Evolutionary conservation across 2,888 invertebrate genomes (phyloP), one percentile per base, ranked within the genome.

Genomic region (Catocala nupta): DNA sequence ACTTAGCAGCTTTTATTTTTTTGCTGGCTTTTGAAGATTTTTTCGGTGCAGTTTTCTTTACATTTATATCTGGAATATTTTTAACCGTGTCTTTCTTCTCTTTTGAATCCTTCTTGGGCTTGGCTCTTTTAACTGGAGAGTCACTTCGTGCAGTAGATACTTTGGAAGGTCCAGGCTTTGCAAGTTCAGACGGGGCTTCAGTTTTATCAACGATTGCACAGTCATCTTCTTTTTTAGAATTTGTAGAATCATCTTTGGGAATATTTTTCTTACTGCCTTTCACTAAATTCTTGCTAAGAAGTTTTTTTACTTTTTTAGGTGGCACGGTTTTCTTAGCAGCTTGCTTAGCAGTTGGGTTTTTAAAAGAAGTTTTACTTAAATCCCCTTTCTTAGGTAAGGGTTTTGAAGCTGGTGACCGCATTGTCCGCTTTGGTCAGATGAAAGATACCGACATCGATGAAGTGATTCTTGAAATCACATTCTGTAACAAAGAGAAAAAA

Each of bases 321-420:
- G 85, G 68, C 34, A 83, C 81, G 6, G 77, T 67, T 80, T 91
- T 93, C 78, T 90, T 93, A 67, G 84, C 87, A 36, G 84, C 77
- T 80, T 84, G 84, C 75, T 90, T 93, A 45, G 80, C 68, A 59
- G 77, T 77, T 53, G 86, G 77, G 67, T 81, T 73, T 78, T 92
- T 93, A 57, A 90, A 82, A 66, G 88, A 80, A 82, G 89, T 84
- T 88, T 91, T 93, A 81, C 77, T 88, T 63, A 88, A 82, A 73
- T 85, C 88, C 80, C 90, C 93, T 86, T 93, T 93, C 85, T 92
- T 94, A 83, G 90, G 87, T 82, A 86, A 85, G 81, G 90, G 83
- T 90, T 93, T 94, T 71, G 92, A 85, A 82, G 89, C 82, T 81
- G 93, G 93, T 82, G 93, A 92, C 90, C 94, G 91, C 94, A 93